phyloP scores from a whole-genome alignment of 1,140 invertebrate species.

The Pissodes strobi region DNA sequence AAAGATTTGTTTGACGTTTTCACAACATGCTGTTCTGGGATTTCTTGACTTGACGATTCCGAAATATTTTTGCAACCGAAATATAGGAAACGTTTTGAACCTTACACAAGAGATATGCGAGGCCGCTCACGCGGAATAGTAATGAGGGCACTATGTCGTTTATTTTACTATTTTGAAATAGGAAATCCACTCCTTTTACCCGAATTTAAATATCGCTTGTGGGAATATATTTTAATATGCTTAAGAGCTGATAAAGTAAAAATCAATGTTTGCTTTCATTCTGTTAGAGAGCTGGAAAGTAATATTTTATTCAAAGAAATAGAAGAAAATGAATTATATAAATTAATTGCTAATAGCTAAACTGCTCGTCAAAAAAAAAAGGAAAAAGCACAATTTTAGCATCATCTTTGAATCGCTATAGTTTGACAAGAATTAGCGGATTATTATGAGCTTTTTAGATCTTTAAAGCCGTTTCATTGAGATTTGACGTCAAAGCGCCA shows the following conservation, averaged over 20 bases:
- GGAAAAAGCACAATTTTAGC: too few relatives aligned
- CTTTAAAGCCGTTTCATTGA: too few relatives aligned
- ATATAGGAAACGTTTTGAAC: conserved; percentile 28
- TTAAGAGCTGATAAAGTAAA: conserved; percentile 1
- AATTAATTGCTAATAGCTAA: too few relatives aligned
- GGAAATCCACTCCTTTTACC: conserved; percentile 20
- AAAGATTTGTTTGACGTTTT: conserved; percentile 18
- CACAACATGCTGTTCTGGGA: conserved; percentile 2
- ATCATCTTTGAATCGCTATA: too few relatives aligned
- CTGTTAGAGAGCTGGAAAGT: neutral
- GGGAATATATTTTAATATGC: conserved; percentile 18
- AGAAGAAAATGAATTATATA: neutral
- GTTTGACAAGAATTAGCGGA: too few relatives aligned
- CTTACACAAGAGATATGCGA: conserved; percentile 18
- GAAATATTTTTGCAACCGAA: conserved; percentile 28
- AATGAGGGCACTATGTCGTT: conserved; percentile 25
- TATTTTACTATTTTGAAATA: conserved; percentile 29
- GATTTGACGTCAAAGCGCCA: too few relatives aligned
- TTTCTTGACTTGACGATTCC: conserved; percentile 23
- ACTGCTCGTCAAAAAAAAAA: too few relatives aligned
- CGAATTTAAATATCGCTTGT: conserved; percentile 16
- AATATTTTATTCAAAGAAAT: neutral
- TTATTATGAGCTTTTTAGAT: too few relatives aligned
- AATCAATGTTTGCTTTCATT: neutral
- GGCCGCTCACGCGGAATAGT: conserved; percentile 18